These are phyloP conservation scores for Crotalus horridus DNA, from an alignment of 2,113 vertebrate genomes.

Conservation along the genomic window DNA sequence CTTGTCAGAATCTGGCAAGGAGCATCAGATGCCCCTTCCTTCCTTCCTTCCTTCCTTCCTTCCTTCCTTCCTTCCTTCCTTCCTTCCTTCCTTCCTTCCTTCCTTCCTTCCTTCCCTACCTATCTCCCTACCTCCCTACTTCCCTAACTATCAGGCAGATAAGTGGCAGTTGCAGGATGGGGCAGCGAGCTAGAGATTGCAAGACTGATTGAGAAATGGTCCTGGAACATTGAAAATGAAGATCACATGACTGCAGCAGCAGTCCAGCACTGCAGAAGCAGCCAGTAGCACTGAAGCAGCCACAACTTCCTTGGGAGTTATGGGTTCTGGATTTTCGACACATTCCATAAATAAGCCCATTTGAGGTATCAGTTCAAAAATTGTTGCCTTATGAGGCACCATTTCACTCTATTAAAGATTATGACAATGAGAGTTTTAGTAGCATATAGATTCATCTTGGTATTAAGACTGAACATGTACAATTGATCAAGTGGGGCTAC, in stretches of 20 bases:
- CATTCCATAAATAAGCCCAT: background rate
- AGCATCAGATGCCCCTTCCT: no score
- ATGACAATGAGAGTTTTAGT: background rate
- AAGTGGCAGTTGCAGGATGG: background rate
- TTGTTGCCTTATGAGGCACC: background rate
- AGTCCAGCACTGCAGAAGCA: background rate
- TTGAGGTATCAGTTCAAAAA: background rate
- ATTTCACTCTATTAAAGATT: background rate
- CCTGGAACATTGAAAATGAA: background rate
- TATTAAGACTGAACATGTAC: conserved; percentile 55
- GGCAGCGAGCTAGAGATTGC: background rate
- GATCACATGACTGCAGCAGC: background rate
- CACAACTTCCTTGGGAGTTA: background rate
- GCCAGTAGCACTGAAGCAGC: background rate
- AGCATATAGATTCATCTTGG: conserved; percentile 28
- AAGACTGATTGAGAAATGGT: background rate
- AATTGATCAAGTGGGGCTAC: conserved; percentile 45
- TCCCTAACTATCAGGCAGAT: background rate
- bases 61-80: no score
- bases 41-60: no score
- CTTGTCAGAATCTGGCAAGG: background rate
- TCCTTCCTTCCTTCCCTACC: no score
- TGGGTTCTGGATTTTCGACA: background rate
- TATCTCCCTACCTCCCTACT: background rate
- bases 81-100: no score